Evolutionary conservation across 2,113 vertebrate species (phyloP).

Genomic region (Capra hircus): DNA sequence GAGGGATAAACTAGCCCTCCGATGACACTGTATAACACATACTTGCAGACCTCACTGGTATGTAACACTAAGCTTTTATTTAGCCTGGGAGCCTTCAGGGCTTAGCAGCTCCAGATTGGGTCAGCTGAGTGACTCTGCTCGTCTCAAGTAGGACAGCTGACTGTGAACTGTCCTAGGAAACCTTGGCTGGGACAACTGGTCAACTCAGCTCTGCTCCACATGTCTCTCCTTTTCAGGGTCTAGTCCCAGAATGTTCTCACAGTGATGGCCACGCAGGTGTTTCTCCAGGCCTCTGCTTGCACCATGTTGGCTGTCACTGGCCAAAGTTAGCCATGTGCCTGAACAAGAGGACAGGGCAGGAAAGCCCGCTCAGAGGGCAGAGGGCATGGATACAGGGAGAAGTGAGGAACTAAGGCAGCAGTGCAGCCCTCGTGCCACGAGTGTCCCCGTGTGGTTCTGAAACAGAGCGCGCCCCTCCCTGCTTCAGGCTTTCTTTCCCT

Average conservation of each 20-base stretch:
- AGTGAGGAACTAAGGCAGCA: neutral
- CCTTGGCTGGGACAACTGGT: neutral
- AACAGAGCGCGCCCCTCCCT: rapidly evolving
- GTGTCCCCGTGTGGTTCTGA: neutral
- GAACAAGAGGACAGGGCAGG: neutral
- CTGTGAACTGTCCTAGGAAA: neutral
- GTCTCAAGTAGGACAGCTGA: neutral
- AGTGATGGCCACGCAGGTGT: neutral
- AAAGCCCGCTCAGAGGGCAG: neutral
- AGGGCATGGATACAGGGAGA: neutral
- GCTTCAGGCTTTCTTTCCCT: neutral
- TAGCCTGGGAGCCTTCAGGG: neutral
- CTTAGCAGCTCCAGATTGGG: neutral
- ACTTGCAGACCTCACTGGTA: neutral
- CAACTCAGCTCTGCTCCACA: neutral
- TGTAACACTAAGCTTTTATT: neutral
- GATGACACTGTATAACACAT: neutral
- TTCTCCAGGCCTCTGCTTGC: neutral
- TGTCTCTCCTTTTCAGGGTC: neutral
- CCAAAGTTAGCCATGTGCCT: neutral
- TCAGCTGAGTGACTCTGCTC: neutral
- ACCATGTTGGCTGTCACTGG: neutral
- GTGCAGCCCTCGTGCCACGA: rapidly evolving
- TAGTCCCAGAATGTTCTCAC: neutral
- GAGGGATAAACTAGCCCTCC: neutral